These are phyloP conservation scores for Halictus rubicundus DNA, from an alignment of 1,140 invertebrate species.

Conservation along the genomic window DNA sequence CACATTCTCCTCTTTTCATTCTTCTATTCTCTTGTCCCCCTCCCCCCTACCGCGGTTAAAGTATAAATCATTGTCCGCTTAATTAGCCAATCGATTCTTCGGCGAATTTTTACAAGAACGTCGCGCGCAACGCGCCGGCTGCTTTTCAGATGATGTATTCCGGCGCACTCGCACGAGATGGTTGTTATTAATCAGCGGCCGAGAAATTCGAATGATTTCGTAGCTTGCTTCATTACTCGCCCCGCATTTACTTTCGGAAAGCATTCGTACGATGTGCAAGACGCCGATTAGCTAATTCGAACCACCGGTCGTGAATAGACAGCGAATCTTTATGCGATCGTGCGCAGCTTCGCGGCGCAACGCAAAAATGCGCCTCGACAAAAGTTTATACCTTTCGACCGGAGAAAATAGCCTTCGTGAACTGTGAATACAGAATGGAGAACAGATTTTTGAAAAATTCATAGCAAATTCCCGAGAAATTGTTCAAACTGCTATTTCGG, in stretches of 20 bases:
- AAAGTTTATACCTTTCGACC: too few species aligned
- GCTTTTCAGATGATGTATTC: conserved; percentile 9
- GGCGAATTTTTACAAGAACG: neutral
- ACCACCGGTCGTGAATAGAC: too few species aligned
- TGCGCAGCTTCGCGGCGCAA: too few species aligned
- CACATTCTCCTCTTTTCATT: conserved; percentile 33
- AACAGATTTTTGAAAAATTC: too few species aligned
- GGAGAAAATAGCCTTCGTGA: too few species aligned
- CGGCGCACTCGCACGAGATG: conserved; percentile 7
- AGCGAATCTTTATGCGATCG: too few species aligned
- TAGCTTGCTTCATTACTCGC: conserved; percentile 40
- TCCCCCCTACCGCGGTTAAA: neutral
- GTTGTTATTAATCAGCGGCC: conserved; percentile 50
- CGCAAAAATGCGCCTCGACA: too few species aligned
- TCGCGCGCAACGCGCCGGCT: neutral
- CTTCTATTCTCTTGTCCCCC: neutral
- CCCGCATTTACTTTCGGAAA: conserved; percentile 33
- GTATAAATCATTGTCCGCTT: conserved; percentile 14
- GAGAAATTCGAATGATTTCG: conserved; percentile 45
- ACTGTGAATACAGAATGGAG: too few species aligned
- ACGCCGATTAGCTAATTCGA: neutral
- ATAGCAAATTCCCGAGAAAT: too few species aligned
- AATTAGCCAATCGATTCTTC: conserved; percentile 50
- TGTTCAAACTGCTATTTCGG: too few species aligned
- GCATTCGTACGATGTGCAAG: neutral